Evolutionary conservation across 2,113 vertebrate genomes (phyloP), one percentile per base, ranked within the genome.

Genomic region (Polyodon spathula): DNA sequence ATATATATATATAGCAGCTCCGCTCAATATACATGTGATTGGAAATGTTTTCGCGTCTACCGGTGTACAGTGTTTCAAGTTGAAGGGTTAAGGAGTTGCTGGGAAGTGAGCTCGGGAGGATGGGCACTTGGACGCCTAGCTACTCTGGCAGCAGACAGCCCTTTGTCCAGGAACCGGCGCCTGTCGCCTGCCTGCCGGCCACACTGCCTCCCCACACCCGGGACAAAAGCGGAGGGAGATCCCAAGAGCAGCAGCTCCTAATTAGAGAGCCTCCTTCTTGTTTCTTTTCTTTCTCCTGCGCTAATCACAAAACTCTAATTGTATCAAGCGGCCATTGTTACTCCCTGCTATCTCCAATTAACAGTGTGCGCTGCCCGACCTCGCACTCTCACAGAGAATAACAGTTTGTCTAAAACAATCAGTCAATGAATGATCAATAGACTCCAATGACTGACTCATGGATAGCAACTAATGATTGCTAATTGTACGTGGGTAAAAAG

Each of bases 171-270:
- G 72, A 77, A 77, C 76, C 76, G 86, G 84, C 84, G 82, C 88
- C 90, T 86, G 82, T 78, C 86, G 84, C 88, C 87, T 90, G 78
- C 82, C 76, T 78, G 76, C 84, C 68, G 81, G 81, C 78, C 80
- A 77, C 64, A 66, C 78, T 77, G 84, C 84, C 82, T 83, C 77
- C 74, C 68, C 78, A 54, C 71, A 77, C 73, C 75, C 68, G 67
- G 68, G 70, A 76, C 77, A 76, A 68, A 75, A 65, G 64, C 60
- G 46, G 55, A 14, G 66, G 40, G 63, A 63, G 61, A 76, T 68
- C 65, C 70, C 56, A 64, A 65, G 67, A 66, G 66, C 62, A 51
- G 63, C 65, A 11, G 74, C 77, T 85, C 83, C 86, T 87, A 84
- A 80, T 86, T 85, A 88, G 80, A 78, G 76, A 63, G 55, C 51